A percentile compares a stretch with the other conserved stretches of the same genome.
These are phyloP conservation scores for Megalops cyprinoides DNA, from an alignment of 2,797 vertebrate species.

Conservation along the genomic window DNA sequence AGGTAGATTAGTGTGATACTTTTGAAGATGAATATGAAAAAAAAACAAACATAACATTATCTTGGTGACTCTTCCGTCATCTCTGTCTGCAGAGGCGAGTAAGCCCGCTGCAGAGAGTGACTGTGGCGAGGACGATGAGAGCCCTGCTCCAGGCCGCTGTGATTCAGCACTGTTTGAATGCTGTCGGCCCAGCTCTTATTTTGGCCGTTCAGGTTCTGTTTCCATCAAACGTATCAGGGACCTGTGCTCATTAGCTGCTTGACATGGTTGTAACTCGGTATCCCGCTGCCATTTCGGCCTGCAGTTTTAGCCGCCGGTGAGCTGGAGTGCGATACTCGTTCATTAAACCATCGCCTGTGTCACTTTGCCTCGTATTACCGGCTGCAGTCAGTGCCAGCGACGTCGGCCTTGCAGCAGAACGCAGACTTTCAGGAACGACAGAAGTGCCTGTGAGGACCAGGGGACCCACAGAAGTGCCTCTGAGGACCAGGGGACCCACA, in stretches of 20 bases:
- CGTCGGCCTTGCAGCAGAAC: not conserved
- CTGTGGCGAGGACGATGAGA: too few species aligned
- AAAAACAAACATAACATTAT: conserved; percentile 39
- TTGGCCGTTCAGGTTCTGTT: conserved; percentile 50
- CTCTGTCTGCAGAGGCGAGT: too few species aligned
- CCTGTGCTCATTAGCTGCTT: conserved; percentile 53
- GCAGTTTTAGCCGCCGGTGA: conserved; percentile 36
- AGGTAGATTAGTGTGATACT: too few species aligned
- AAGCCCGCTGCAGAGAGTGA: too few species aligned
- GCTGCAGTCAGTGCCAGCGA: too few species aligned
- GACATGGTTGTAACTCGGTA: conserved; percentile 34
- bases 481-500: too few species aligned
- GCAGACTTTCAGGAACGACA: not conserved
- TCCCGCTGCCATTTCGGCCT: conserved; percentile 59
- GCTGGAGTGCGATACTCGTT: not conserved
- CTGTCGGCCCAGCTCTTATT: conserved; percentile 35
- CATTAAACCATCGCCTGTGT: not conserved
- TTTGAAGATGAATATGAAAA: too few species aligned
- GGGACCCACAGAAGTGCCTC: not conserved
- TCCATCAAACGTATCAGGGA: conserved; percentile 62
- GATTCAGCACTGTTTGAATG: too few species aligned
- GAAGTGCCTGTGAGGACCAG: not conserved
- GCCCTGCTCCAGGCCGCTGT: too few species aligned
- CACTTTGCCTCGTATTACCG: too few species aligned
- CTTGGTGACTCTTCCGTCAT: too few species aligned